phyloP scores from a whole-genome alignment of 2,113 vertebrate species.

The Oryctolagus cuniculus region mOryCun1.1 NC_091445.1:19069501-19070000 shows the following conservation, averaged over 20 bases:
- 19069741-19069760: conserved; percentile 30
- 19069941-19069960: neutral
- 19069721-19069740: neutral
- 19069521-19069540: neutral
- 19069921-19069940: neutral
- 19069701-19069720: neutral
- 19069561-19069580: neutral
- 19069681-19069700: neutral
- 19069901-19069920: neutral
- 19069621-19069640: conserved; percentile 17
- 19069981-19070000: neutral
- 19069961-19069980: neutral
- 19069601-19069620: neutral
- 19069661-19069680: neutral
- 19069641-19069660: neutral
- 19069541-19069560: conserved; percentile 30
- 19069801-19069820: neutral
- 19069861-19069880: neutral
- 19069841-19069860: neutral
- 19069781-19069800: neutral
- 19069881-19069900: neutral
- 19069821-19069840: neutral
- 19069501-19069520: neutral
- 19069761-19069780: neutral
- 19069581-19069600: neutral